Evolutionary conservation across 2,888 invertebrate genomes (phyloP).

Genomic region (Meiosimyza platycephala): DNA sequence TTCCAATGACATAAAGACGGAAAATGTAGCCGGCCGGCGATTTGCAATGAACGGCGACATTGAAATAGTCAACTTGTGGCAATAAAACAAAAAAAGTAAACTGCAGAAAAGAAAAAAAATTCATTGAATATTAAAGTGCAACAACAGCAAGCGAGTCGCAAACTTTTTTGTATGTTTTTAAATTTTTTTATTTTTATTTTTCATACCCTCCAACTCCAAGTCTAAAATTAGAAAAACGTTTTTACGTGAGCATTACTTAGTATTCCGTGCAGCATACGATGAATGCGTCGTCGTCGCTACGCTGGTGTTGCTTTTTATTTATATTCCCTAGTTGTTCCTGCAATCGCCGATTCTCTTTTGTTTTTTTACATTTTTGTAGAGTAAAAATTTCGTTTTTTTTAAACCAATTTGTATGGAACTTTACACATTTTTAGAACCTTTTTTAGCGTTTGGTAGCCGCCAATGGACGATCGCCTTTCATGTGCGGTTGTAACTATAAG

Average conservation of each 20-base stretch:
- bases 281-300: background rate
- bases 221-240: constrained; percentile 12
- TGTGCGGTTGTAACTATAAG: no score
- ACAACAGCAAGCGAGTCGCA: background rate
- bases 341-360: no score
- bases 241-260: background rate
- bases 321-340: background rate
- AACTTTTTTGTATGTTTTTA: background rate
- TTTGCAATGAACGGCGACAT: constrained; percentile 20
- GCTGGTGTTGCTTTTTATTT: background rate
- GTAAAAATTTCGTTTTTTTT: no score
- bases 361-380: no score
- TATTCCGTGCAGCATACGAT: background rate
- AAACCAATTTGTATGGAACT: no score
- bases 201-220: constrained; percentile 7
- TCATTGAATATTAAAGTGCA: constrained; percentile 7
- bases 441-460: no score
- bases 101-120: background rate
- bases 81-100: background rate
- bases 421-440: no score
- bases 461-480: no score
- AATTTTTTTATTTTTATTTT: background rate
- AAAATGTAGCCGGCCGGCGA: background rate
- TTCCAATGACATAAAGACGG: background rate
- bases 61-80: constrained; percentile 33